Evolutionary conservation across 1,140 invertebrate genomes (phyloP), one percentile per base, ranked within the genome.

Genomic region (Phocides pigmalion): DNA sequence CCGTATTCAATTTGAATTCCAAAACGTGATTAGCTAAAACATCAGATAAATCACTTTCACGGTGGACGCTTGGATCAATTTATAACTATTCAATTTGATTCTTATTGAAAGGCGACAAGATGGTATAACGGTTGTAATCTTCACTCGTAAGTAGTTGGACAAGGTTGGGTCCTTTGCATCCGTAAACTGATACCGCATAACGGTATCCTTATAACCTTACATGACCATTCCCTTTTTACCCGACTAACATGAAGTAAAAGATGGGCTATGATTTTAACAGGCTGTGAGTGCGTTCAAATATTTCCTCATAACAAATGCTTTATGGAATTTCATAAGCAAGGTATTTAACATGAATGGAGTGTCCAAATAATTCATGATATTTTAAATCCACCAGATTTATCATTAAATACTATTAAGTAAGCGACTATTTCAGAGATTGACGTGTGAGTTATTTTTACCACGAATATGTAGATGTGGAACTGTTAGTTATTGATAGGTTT

Each of bases 341-440:
- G 22, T n/a, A n/a, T n/a, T n/a, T n/a, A n/a, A 41, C 14, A 17
- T 39, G 16, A 44, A 56, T 56, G 53, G 53, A 25, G 37, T 39
- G 20, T n/a, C n/a, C n/a, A n/a, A n/a, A n/a, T n/a, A n/a, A n/a
- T n/a, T n/a, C n/a, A n/a, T n/a, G n/a, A n/a, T n/a, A n/a, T n/a
- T n/a, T n/a, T n/a, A n/a, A n/a, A n/a, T n/a, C n/a, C n/a, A n/a
- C n/a, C n/a, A n/a, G n/a, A n/a, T n/a, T n/a, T n/a, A n/a, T n/a
- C n/a, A n/a, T n/a, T n/a, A n/a, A n/a, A n/a, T n/a, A n/a, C n/a
- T n/a, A n/a, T n/a, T n/a, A n/a, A n/a, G n/a, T n/a, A n/a, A n/a
- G n/a, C n/a, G n/a, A n/a, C n/a, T n/a, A n/a, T n/a, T n/a, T n/a
- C n/a, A n/a, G n/a, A n/a, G n/a, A n/a, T n/a, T n/a, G n/a, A n/a